A percentile compares a stretch with the other conserved stretches of the same genome.
Conservation (phyloP, 1,140 invertebrate genomes). For the Diplogasteroides magnus region DNA sequence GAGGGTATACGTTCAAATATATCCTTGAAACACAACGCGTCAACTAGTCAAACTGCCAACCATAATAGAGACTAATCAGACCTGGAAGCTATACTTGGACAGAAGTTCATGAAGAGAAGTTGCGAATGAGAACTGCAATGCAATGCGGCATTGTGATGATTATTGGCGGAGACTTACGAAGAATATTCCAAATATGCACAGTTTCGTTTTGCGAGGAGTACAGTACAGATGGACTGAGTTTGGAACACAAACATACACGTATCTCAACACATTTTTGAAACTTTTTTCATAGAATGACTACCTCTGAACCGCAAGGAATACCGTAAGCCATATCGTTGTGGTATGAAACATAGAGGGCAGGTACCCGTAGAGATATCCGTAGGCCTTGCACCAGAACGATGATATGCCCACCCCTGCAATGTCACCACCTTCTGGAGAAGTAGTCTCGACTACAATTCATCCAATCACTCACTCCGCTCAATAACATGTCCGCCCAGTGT, state of each 20-base stretch:
- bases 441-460: not conserved
- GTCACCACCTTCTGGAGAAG: too few relatives aligned
- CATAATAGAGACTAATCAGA: too few relatives aligned
- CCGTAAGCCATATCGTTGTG: slow-evolving; percentile 39
- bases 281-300: slow-evolving; percentile 19
- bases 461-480: slow-evolving; percentile 20
- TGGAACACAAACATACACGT: slow-evolving; percentile 48
- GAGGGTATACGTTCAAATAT: too few relatives aligned
- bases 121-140: too few relatives aligned
- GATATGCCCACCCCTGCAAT: slow-evolving; percentile 28
- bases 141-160: too few relatives aligned
- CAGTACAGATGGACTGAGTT: slow-evolving; percentile 37
- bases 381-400: slow-evolving; percentile 36
- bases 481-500: slow-evolving; percentile 35
- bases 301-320: slow-evolving; percentile 48
- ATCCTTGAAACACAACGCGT: too few relatives aligned
- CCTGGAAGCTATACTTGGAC: too few relatives aligned
- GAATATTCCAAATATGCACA: slow-evolving; percentile 36
- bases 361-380: slow-evolving; percentile 32
- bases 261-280: too few relatives aligned
- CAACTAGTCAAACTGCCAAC: too few relatives aligned
- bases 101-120: too few relatives aligned
- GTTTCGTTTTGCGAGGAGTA: slow-evolving; percentile 40
- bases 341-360: slow-evolving; percentile 37
- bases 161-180: too few relatives aligned